These are phyloP conservation scores for Colinus virginianus DNA, from an alignment of 2,113 vertebrate genomes.

Conservation along the genomic window DNA sequence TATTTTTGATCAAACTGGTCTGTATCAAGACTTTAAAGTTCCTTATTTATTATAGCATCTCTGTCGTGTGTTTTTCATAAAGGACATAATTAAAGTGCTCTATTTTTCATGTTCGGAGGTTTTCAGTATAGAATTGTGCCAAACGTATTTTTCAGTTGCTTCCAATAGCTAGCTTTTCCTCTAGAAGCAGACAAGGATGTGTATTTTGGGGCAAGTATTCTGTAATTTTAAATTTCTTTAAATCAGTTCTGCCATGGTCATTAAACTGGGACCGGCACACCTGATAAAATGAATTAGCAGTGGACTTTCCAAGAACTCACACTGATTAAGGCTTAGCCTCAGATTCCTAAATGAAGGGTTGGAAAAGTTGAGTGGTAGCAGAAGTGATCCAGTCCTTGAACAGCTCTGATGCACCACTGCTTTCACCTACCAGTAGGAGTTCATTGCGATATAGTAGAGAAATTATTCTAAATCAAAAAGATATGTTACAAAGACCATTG, in stretches of 20 bases:
- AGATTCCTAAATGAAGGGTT: slow-evolving; percentile 50
- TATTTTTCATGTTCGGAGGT: not conserved
- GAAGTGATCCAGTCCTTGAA: not conserved
- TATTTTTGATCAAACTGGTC: not conserved
- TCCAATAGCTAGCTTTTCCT: accelerated
- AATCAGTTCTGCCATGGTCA: not conserved
- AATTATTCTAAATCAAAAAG: slow-evolving; percentile 39
- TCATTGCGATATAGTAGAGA: slow-evolving; percentile 26
- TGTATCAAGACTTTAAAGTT: not conserved
- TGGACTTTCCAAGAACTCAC: slow-evolving; percentile 40
- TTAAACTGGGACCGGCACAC: not conserved
- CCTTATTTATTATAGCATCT: not conserved
- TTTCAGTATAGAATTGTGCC: not conserved
- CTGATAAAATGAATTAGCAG: not conserved
- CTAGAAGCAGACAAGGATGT: not conserved
- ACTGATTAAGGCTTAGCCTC: slow-evolving; percentile 44
- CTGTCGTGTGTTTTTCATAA: not conserved
- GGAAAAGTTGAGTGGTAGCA: slow-evolving; percentile 18
- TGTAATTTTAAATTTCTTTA: not conserved
- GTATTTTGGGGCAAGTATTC: not conserved
- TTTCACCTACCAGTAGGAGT: slow-evolving; percentile 31
- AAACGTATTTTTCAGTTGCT: not conserved
- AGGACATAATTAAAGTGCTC: not conserved
- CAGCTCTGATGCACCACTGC: not conserved
- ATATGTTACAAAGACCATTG: slow-evolving; percentile 7